phyloP scores from a whole-genome alignment of 2,888 invertebrate species.

The Osedax fenrisi region DNA sequence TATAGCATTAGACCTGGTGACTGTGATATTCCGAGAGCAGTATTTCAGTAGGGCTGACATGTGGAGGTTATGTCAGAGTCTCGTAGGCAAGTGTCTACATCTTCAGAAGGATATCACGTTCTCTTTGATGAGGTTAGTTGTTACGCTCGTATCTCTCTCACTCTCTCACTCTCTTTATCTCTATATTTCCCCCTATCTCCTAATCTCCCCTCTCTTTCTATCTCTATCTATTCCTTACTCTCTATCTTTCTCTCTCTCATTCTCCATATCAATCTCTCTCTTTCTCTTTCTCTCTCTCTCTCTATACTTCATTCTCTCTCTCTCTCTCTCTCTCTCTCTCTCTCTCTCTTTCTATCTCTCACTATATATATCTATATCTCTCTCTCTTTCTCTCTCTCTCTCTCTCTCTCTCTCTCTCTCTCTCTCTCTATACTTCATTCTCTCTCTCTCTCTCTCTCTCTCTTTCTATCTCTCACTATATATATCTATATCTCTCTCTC shows the following conservation, averaged over 20 bases:
- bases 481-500: too few species aligned
- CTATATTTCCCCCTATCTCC: slow-evolving; percentile 7
- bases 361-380: too few species aligned
- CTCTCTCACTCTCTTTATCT: slow-evolving; percentile 12
- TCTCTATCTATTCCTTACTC: slow-evolving; percentile 6
- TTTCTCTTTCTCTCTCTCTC: slow-evolving; percentile 5
- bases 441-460: too few species aligned
- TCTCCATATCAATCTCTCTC: slow-evolving; percentile 9
- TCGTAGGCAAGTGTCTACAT: slow-evolving; percentile 74
- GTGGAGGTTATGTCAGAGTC: slow-evolving; percentile 80
- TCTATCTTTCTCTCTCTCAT: slow-evolving; percentile 11
- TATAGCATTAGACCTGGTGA: slow-evolving; percentile 80
- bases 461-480: too few species aligned
- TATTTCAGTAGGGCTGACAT: slow-evolving; percentile 95
- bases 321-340: slow-evolving; percentile 2
- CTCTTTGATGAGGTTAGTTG: slow-evolving; percentile 55
- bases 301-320: not conserved
- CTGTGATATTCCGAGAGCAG: slow-evolving; percentile 90
- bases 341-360: too few species aligned
- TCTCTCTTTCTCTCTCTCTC: slow-evolving; percentile 2
- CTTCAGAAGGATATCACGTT: slow-evolving; percentile 86
- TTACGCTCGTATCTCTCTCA: too few species aligned
- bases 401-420: slow-evolving; percentile 2
- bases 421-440: too few species aligned
- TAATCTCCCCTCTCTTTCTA: slow-evolving; percentile 7